phyloP scores from a whole-genome alignment of 2,888 invertebrate species.

The Sturmia bella region DNA sequence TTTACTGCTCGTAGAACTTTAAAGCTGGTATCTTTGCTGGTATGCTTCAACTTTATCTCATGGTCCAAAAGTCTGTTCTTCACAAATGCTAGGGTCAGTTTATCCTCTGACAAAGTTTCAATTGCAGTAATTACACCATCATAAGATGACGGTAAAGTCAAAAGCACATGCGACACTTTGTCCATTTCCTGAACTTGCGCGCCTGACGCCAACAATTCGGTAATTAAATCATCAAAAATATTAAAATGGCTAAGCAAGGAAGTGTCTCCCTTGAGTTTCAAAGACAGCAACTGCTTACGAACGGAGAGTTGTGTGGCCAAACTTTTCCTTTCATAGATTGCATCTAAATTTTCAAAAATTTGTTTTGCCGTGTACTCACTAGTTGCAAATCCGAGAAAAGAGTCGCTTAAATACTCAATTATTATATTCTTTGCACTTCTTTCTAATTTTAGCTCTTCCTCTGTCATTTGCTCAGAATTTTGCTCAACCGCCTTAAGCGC shows the following conservation, averaged over 20 bases:
- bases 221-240: conserved; percentile 63
- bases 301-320: conserved; percentile 64
- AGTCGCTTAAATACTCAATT: conserved; percentile 61
- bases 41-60: conserved; percentile 44
- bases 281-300: conserved; percentile 58
- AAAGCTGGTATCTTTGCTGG: conserved; percentile 44
- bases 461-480: background rate
- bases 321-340: conserved; percentile 63
- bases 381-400: conserved; percentile 55
- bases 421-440: conserved; percentile 43
- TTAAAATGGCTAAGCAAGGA: conserved; percentile 65
- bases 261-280: conserved; percentile 58
- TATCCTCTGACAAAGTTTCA: conserved; percentile 38
- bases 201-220: conserved; percentile 54
- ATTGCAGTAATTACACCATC: conserved; percentile 57
- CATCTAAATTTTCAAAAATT: conserved; percentile 58
- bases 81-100: conserved; percentile 57
- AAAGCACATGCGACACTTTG: conserved; percentile 58
- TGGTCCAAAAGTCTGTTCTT: too few relatives aligned
- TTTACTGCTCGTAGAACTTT: too few relatives aligned
- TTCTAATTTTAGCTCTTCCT: too few relatives aligned
- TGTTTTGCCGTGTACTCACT: conserved; percentile 45
- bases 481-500: conserved; percentile 1
- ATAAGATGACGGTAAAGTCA: conserved; percentile 59
- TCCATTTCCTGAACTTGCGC: conserved; percentile 63